Evolutionary conservation across 2,797 vertebrate species (phyloP), one percentile per base, ranked within the genome.

Genomic region (Syngnathus acus): DNA sequence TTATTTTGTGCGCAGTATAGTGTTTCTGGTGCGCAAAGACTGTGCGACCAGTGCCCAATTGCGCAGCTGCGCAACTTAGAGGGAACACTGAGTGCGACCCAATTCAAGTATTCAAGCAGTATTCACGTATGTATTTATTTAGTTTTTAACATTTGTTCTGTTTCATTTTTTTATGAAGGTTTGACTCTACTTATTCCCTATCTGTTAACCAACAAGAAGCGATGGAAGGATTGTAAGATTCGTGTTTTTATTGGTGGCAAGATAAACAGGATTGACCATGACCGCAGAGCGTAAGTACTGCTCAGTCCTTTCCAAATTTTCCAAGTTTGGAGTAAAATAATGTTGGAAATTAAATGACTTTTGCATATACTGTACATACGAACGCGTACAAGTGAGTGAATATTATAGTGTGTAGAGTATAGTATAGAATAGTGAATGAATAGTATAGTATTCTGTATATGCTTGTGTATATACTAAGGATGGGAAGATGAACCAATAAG

Each of bases 231-330:
- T 62, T 98, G 96, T 88, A 98, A 95, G 86, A 98, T 99, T 80
- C 93, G 97, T 43, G 95, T 99, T 55, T 99, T 99, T 76, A 98
- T 99, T 66, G 97, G 96, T 74, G 97, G 97, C 54, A 98, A 98
- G 89, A 98, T 99, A 84, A 98, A 98, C 87, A 90, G 96, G 84
- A 99, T 98, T 68, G 97, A 99, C 82, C 97, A 97, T 42, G 97
- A 99, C 72, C 94, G 97, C 81, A 89, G 97, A 92, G 95, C 94
- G 97, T 99, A 84, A 94, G 95, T 92, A 3, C 63, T 14, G 0
- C 38, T 42, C 5, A 26, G 26, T 47, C 17, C 16, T 38, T 17
- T 39, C 59, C 59, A 16, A 37, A 16, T 19, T 6, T 14, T 9
- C 26, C 26, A 32, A 32, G 9, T 38, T 39, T 39, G 59, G 19